phyloP scores from a whole-genome alignment of 2,797 vertebrate species.

The Pseudochaenichthys georgianus region DNA sequence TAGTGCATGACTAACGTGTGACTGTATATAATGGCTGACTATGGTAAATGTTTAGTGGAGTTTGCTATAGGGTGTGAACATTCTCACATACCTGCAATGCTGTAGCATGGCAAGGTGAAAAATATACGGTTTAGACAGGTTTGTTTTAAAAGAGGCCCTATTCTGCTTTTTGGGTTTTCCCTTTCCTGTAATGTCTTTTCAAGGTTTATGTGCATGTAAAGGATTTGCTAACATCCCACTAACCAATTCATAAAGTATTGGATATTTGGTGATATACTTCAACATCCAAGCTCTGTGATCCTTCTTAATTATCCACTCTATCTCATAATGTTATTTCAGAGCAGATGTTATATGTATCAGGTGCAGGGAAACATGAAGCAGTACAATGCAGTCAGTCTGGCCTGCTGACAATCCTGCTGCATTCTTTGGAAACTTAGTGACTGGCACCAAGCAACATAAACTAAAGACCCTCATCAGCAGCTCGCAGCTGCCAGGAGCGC shows the following conservation, averaged over 20 bases:
- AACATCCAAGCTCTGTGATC: not conserved
- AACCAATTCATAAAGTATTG: not conserved
- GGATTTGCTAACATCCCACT: not conserved
- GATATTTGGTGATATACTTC: not conserved
- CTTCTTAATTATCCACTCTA: not conserved
- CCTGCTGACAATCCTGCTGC: slow-evolving; percentile 2
- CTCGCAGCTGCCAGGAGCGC: slow-evolving; percentile 8
- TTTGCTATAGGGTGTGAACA: not conserved
- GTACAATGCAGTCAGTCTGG: not conserved
- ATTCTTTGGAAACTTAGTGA: slow-evolving; percentile 19
- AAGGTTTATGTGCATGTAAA: not conserved
- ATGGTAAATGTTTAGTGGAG: not conserved
- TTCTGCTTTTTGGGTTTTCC: too few relatives aligned
- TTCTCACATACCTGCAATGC: not conserved
- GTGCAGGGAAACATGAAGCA: not conserved
- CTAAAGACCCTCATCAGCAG: slow-evolving; percentile 5
- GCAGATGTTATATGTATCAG: slow-evolving; percentile 1
- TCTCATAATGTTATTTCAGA: not conserved
- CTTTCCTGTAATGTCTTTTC: too few relatives aligned
- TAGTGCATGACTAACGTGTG: not conserved
- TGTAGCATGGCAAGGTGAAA: not conserved
- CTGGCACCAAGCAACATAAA: slow-evolving; percentile 35
- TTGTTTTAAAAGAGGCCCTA: too few relatives aligned
- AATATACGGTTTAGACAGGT: not conserved
- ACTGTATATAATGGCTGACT: not conserved